Evolutionary conservation across 64 coral and sea anemone species (phyloP), one percentile per base, ranked within the genome.

Genomic region (Cladopsammia gracilis): DNA sequence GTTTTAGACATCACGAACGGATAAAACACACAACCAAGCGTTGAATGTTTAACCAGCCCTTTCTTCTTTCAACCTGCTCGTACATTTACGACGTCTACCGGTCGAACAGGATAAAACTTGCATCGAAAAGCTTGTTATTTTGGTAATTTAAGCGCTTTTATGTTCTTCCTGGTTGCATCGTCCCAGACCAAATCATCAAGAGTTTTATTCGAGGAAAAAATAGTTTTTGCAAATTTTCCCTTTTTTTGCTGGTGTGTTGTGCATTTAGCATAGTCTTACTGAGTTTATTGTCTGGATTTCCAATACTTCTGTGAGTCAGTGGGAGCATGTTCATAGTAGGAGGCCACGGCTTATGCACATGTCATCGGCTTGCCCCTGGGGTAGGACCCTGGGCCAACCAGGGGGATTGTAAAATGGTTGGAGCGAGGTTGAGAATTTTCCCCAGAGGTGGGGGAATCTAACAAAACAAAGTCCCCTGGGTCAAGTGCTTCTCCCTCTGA

Each of bases 221-320:
- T 49, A 7, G 34, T 34, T 34, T 34, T 34, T 34, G 34, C 34
- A 34, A 34, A 34, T 60, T 45, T 62, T 43, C 4, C 10, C 18
- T 58, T n/a, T n/a, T 34, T 9, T 13, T 20, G 20, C 9, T 45
- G 22, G 14, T 77, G 50, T 67, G 80, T 84, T 84, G 80, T 50
- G 60, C 80, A 67, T 84, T 84, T 84, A 84, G 8, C 60, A 10
- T 50, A 64, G 61, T 50, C 80, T 64, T 84, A 84, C 80, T 84
- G 62, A 23, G 80, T 67, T 68, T 50, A 67, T 84, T 84, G 60
- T 84, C 61, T 84, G 16, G 5, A 49, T 24, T 66, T 42, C 45
- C 10, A 49, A 10, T 3, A 84, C 80, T 84, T 68, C 51, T 67
- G 62, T 84, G 62, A 49, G n/a, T n/a, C 15, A 18, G 62, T 12